Percentiles rank a stretch among this genome's conserved stretches.
phyloP scores from a whole-genome alignment of 2,113 vertebrate species.

The Butorides virescens region DNA sequence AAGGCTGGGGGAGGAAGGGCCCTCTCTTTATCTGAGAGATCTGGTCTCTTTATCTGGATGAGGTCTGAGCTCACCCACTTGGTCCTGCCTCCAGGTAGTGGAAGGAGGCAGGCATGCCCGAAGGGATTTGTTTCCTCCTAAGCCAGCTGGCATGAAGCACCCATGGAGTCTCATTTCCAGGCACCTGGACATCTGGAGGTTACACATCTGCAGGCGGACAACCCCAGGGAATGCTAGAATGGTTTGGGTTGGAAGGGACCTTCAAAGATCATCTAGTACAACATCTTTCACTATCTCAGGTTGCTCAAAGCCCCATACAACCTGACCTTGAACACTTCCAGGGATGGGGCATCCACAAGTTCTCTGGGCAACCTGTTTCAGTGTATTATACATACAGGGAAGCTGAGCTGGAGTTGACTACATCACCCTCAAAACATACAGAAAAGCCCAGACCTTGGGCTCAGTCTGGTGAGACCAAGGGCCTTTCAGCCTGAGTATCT shows the following conservation, averaged over 20 bases:
- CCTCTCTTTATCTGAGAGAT: neutral
- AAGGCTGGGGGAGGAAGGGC: neutral
- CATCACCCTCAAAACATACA: neutral
- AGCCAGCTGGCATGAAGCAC: neutral
- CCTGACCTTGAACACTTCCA: neutral
- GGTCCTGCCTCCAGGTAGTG: neutral
- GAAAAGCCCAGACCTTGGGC: neutral
- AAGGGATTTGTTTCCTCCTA: neutral
- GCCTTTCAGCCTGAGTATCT: neutral
- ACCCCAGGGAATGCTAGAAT: neutral
- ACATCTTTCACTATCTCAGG: neutral
- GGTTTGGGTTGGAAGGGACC: neutral
- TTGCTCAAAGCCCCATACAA: neutral
- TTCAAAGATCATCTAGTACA: neutral
- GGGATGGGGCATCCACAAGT: neutral
- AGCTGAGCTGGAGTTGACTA: neutral
- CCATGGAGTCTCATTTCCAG: neutral
- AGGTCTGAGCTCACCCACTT: neutral
- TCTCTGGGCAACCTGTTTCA: neutral
- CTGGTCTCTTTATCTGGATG: no score
- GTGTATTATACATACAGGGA: neutral
- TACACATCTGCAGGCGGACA: fast-evolving
- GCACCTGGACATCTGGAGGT: neutral
- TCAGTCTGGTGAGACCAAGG: neutral
- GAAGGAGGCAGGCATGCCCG: neutral